These are phyloP conservation scores for Drosophila paracracens DNA, from an alignment of 2,888 invertebrate genomes.

Conservation along the genomic window DNA sequence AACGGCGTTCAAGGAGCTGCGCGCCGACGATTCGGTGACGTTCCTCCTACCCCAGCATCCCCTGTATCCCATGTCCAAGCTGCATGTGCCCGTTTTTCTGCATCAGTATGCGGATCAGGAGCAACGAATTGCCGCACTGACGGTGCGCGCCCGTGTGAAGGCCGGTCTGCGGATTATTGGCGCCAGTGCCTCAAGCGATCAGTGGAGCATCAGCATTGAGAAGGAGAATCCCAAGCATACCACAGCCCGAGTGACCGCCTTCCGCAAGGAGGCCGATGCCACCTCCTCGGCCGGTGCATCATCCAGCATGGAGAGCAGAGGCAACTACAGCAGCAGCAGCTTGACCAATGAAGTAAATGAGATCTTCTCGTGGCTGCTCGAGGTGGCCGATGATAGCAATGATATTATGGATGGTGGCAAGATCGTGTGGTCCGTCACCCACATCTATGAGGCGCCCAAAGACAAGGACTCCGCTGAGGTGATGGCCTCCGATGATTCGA, in stretches of 20 bases:
- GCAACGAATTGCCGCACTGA: constrained; percentile 91
- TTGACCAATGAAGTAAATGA: constrained; percentile 88
- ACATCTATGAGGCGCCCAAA: constrained; percentile 88
- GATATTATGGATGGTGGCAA: constrained; percentile 93
- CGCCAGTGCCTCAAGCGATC: constrained; percentile 90
- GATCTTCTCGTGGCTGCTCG: constrained; percentile 95
- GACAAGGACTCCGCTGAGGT: constrained; percentile 80
- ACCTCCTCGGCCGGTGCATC: constrained; percentile 48
- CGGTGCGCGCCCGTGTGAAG: constrained; percentile 96
- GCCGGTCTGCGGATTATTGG: constrained; percentile 94
- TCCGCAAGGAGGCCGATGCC: constrained; percentile 87
- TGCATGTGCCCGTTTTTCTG: constrained; percentile 96
- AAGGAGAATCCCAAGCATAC: constrained; percentile 92
- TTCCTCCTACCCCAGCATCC: constrained; percentile 95
- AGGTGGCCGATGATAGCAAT: constrained; percentile 92
- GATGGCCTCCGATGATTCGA: constrained; percentile 84
- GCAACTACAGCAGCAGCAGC: constrained; percentile 28
- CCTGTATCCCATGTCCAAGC: constrained; percentile 94
- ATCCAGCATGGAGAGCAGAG: constrained; percentile 58
- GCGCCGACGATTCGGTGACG: constrained; percentile 93
- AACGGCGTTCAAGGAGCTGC: constrained; percentile 93
- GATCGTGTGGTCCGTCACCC: constrained; percentile 94
- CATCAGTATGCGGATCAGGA: constrained; percentile 89
- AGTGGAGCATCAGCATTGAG: constrained; percentile 96
- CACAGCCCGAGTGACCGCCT: constrained; percentile 94